phyloP scores from a whole-genome alignment of 2,113 vertebrate species.

The Dasyprocta punctata region DNA sequence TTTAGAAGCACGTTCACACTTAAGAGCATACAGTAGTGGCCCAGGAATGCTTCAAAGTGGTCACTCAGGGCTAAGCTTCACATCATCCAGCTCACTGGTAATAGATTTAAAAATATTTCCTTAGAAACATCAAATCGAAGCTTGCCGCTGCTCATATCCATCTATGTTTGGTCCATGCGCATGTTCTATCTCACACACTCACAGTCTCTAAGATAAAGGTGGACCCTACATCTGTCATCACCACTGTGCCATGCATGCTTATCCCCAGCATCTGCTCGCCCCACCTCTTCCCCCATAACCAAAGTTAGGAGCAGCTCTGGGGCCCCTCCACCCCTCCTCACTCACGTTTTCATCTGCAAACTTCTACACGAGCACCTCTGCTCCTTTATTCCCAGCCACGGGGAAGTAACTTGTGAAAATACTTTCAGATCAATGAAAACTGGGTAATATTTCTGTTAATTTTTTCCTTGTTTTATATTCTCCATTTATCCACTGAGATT shows the following conservation, averaged over 20 bases:
- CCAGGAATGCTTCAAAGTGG: no score
- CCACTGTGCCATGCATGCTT: rapidly evolving
- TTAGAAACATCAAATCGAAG: not conserved
- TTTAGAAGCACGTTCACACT: not conserved
- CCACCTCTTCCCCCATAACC: rapidly evolving
- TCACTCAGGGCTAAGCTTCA: rapidly evolving
- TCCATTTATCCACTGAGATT: not conserved
- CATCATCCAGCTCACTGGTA: not conserved
- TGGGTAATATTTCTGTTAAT: not conserved
- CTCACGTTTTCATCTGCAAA: not conserved
- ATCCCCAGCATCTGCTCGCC: rapidly evolving
- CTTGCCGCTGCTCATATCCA: not conserved
- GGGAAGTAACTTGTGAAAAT: not conserved
- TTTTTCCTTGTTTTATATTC: not conserved
- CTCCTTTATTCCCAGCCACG: not conserved
- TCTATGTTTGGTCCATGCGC: no score
- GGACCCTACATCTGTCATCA: not conserved
- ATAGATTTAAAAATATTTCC: not conserved
- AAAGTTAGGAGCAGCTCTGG: not conserved
- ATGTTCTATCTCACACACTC: not conserved
- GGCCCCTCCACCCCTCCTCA: not conserved
- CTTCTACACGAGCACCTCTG: not conserved
- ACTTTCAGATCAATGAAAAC: not conserved
- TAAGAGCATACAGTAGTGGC: rapidly evolving
- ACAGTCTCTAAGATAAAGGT: not conserved